Conservation (phyloP, 2,797 vertebrate species). For the Nannoperca australis region DNA sequence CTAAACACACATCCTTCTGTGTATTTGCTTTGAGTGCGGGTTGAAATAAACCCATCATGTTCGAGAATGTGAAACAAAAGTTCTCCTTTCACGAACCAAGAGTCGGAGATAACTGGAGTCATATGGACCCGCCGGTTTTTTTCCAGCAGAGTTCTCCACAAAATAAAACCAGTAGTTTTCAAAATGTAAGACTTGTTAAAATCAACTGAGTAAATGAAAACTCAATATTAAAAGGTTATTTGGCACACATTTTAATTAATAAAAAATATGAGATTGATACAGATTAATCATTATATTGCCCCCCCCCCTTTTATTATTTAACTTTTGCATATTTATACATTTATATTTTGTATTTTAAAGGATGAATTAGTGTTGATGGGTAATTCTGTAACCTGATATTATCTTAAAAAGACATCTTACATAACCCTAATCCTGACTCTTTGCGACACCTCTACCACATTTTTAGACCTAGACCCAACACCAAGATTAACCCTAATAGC, state of each 20-base stretch:
- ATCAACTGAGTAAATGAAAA: constrained; percentile 50
- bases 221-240: constrained; percentile 26
- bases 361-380: not conserved
- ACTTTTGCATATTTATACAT: not conserved
- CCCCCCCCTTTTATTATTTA: not conserved
- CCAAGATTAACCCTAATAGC: not conserved
- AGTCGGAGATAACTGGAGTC: constrained; percentile 79
- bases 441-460: constrained; percentile 4
- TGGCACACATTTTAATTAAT: not conserved
- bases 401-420: not conserved
- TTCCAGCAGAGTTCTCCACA: constrained; percentile 42
- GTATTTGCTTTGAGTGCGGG: constrained; percentile 77
- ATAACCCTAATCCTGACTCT: not conserved
- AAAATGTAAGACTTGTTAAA: constrained; percentile 62
- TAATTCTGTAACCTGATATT: too few relatives aligned
- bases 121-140: constrained; percentile 66
- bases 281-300: not conserved
- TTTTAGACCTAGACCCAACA: constrained; percentile 1
- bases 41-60: constrained; percentile 78
- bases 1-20: constrained; percentile 64
- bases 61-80: constrained; percentile 80
- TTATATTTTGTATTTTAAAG: not conserved
- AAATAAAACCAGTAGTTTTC: constrained; percentile 63
- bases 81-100: constrained; percentile 74
- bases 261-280: not conserved